Percentiles rank a stretch among this genome's conserved stretches.
These are phyloP conservation scores for Sander lucioperca DNA, from an alignment of 2,113 vertebrate genomes.

Conservation along the genomic window DNA sequence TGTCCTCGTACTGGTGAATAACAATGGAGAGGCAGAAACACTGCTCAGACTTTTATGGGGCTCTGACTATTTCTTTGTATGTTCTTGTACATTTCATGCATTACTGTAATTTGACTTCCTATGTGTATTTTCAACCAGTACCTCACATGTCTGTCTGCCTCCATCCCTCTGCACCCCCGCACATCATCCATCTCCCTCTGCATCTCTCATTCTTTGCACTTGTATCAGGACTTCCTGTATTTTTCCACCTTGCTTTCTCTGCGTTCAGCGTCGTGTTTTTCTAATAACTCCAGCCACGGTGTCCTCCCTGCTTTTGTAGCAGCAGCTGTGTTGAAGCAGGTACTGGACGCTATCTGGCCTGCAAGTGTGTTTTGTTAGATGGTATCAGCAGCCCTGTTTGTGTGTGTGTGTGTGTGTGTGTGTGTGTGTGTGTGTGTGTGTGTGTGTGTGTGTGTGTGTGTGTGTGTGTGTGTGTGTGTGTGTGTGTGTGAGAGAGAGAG, in stretches of 20 bases:
- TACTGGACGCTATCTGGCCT: conserved; percentile 74
- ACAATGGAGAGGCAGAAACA: neutral
- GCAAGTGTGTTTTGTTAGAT: conserved; percentile 76
- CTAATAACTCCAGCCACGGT: conserved; percentile 69
- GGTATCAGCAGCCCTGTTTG: conserved; percentile 68
- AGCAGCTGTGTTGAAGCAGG: conserved; percentile 82
- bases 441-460: conserved; percentile 45
- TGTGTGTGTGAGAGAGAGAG: conserved; percentile 15
- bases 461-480: conserved; percentile 38
- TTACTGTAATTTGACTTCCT: neutral
- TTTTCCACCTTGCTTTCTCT: conserved; percentile 83
- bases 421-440: conserved; percentile 5
- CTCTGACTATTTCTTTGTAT: neutral
- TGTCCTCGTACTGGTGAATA: neutral
- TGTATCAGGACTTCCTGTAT: conserved; percentile 84
- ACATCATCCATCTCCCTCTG: conserved; percentile 30
- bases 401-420: conserved; percentile 29
- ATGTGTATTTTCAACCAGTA: neutral
- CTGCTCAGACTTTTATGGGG: neutral
- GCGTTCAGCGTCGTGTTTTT: conserved; percentile 74
- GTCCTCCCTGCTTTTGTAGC: conserved; percentile 79
- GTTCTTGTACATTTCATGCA: neutral
- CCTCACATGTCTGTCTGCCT: neutral
- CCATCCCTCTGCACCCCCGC: neutral
- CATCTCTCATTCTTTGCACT: conserved; percentile 58